phyloP scores from a whole-genome alignment of 2,888 invertebrate species.

The Pyrrhia umbra region DNA sequence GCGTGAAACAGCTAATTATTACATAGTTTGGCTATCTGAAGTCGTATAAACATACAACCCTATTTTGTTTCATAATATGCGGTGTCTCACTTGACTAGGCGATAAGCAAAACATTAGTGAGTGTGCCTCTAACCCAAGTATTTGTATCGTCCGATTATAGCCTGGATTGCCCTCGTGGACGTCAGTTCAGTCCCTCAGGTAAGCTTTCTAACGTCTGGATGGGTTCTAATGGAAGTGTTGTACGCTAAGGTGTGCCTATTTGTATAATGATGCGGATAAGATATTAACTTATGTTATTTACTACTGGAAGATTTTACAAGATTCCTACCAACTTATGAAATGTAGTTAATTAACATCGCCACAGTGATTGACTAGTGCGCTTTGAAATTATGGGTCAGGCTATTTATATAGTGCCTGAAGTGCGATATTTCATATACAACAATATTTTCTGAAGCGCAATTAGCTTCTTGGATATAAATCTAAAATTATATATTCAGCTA shows the following conservation, averaged over 20 bases:
- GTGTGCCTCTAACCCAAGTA: not conserved
- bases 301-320: constrained; percentile 9
- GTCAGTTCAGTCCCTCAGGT: not conserved
- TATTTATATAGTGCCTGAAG: constrained; percentile 13
- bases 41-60: too few relatives aligned
- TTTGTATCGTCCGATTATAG: constrained; percentile 8
- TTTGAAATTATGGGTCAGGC: constrained; percentile 14
- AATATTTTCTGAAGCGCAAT: constrained; percentile 21
- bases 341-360: constrained; percentile 19
- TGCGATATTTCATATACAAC: constrained; percentile 19
- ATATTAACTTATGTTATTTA: constrained; percentile 6
- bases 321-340: constrained; percentile 32
- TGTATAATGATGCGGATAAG: constrained; percentile 10
- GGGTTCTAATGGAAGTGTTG: constrained; percentile 11
- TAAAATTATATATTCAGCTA: constrained; percentile 12
- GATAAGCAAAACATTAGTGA: not conserved
- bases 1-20: too few relatives aligned
- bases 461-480: constrained; percentile 4
- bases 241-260: constrained; percentile 14
- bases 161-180: not conserved
- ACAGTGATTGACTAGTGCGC: constrained; percentile 12
- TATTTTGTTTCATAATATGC: too few relatives aligned
- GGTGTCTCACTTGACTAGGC: too few relatives aligned
- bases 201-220: not conserved
- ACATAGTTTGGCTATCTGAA: too few relatives aligned